Conservation (phyloP, 2,113 vertebrate genomes). For the Dendropsophus ebraccatus region DNA sequence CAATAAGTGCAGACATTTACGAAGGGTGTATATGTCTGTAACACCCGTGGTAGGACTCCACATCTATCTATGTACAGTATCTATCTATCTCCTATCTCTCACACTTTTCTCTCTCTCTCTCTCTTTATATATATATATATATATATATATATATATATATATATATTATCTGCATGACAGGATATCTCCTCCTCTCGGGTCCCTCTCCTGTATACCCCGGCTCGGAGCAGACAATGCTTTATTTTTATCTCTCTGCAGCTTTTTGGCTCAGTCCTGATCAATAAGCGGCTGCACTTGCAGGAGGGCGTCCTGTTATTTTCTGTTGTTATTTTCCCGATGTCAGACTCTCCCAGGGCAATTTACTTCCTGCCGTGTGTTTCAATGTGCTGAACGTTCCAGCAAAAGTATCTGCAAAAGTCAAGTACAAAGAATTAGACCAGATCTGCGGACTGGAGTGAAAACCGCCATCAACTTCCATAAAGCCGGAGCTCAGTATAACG, state of each 20-base stretch:
- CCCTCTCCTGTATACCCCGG: neutral
- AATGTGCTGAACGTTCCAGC: neutral
- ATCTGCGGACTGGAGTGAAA: neutral
- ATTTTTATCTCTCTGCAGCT: neutral
- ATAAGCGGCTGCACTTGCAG: conserved; percentile 1
- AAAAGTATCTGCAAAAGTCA: neutral
- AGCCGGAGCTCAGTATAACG: neutral
- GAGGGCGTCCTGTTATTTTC: neutral
- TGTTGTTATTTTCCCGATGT: neutral
- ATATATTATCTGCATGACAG: too few relatives aligned
- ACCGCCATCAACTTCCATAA: neutral
- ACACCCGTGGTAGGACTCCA: too few relatives aligned
- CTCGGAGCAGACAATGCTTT: neutral
- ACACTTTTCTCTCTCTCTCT: too few relatives aligned
- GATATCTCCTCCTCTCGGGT: too few relatives aligned
- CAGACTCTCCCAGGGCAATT: conserved; percentile 1
- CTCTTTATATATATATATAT: too few relatives aligned
- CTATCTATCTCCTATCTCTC: too few relatives aligned
- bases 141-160: too few relatives aligned
- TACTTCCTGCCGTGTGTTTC: neutral
- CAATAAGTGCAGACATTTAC: too few relatives aligned
- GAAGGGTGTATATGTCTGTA: too few relatives aligned
- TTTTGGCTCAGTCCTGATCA: conserved; percentile 17
- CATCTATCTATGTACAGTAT: too few relatives aligned
- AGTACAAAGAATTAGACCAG: neutral